Evolutionary conservation across 2,888 invertebrate genomes (phyloP).

Genomic region (Epirrita christyi): DNA sequence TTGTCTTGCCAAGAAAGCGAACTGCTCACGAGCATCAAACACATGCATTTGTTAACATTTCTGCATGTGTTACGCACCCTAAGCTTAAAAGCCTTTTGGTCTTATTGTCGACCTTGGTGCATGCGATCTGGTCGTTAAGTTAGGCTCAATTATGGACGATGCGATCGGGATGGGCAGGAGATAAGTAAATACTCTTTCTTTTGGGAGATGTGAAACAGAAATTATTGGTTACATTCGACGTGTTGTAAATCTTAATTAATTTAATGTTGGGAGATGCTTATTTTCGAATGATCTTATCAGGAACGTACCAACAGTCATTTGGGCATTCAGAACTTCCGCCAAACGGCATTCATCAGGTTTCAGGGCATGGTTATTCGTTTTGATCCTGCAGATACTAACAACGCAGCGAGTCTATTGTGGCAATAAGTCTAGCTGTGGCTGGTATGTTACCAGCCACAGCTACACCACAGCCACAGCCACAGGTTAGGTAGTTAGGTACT

Average conservation of each 20-base stretch:
- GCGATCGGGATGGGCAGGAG: constrained; percentile 31
- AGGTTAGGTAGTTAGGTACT: too few species aligned
- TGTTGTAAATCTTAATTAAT: constrained; percentile 28
- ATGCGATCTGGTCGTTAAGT: constrained; percentile 60
- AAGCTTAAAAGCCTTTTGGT: constrained; percentile 41
- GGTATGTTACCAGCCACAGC: too few species aligned
- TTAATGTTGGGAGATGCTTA: constrained; percentile 1
- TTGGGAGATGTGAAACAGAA: constrained; percentile 19
- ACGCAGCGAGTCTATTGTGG: too few species aligned
- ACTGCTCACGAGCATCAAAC: not conserved
- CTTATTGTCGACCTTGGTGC: constrained; percentile 59
- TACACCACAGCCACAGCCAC: too few species aligned
- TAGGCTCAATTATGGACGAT: constrained; percentile 44
- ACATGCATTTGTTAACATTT: not conserved
- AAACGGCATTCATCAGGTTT: too few species aligned
- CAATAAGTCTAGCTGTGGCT: too few species aligned
- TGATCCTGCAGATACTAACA: too few species aligned
- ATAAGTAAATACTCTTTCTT: constrained; percentile 23
- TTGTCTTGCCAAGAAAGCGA: too few species aligned
- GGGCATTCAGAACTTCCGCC: too few species aligned
- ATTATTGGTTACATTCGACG: constrained; percentile 29
- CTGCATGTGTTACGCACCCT: constrained; percentile 11
- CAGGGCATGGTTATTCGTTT: too few species aligned
- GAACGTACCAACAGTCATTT: not conserved
- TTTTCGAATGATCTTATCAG: constrained; percentile 13